These are phyloP conservation scores for Platerodrilus igneus DNA, from an alignment of 2,888 invertebrate genomes.

Conservation along the genomic window DNA sequence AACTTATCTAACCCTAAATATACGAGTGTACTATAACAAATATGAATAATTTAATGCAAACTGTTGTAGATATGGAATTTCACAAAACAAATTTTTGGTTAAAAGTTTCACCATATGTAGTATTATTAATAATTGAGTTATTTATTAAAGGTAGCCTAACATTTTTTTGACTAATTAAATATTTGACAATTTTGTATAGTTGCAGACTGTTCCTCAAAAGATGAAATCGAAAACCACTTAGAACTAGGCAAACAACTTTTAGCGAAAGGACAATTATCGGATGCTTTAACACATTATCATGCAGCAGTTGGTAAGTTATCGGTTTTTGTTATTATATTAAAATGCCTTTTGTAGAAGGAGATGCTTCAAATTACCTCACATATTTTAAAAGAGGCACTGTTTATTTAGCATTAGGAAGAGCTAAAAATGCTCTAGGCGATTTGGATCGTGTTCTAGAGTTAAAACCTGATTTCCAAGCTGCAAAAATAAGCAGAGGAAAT, in stretches of 20 bases:
- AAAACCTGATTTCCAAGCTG: constrained; percentile 92
- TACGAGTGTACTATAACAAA: too few relatives aligned
- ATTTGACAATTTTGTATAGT: constrained; percentile 49
- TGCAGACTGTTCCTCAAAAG: constrained; percentile 63
- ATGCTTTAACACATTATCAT: constrained; percentile 96
- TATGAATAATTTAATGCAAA: constrained; percentile 38
- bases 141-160: constrained; percentile 59
- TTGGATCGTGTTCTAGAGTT: constrained; percentile 87
- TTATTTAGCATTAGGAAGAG: constrained; percentile 91
- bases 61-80: constrained; percentile 54
- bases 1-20: too few relatives aligned
- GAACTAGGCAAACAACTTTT: constrained; percentile 90
- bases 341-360: constrained; percentile 69
- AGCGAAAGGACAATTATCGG: constrained; percentile 87
- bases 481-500: constrained; percentile 70
- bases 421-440: constrained; percentile 91
- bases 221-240: constrained; percentile 88
- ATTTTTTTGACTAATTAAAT: constrained; percentile 22
- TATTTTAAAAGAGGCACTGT: constrained; percentile 95
- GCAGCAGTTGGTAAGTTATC: constrained; percentile 82
- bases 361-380: constrained; percentile 92
- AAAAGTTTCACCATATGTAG: constrained; percentile 62
- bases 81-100: constrained; percentile 51
- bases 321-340: neutral
- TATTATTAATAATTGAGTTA: constrained; percentile 63